Evolutionary conservation across 2,797 vertebrate genomes (phyloP), one percentile per base, ranked within the genome.

Genomic region (Sebastes nivosus): DNA sequence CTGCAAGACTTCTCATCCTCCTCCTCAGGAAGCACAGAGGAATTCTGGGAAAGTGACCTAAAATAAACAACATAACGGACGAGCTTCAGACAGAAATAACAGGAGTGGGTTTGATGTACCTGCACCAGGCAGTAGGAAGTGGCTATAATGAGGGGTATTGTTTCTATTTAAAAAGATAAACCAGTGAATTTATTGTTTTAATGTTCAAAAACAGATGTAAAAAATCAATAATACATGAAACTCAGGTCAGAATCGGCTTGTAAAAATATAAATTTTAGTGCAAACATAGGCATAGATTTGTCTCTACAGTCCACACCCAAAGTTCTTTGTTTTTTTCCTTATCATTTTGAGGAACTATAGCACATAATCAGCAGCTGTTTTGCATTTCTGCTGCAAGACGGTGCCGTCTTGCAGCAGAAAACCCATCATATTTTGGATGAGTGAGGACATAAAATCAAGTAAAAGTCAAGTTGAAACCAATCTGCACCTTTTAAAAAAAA

Each of bases 31-130:
- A 99, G 94, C 91, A 98, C 96, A 2, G 98, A 99, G 42, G 98
- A 99, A 92, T 97, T 97, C 95, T 98, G 98, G 7, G 98, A 99
- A 82, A 97, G 32, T 1, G 98, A 98, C 91, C 98, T 99, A 38
- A 82, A 82, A 80, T 32, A 78, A 83, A 78, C 22, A 63, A 75
- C 1, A 59, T 22, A 52, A 59, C 5, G 46, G 22, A 67, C n/a
- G 5, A 64, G 52, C 10, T 42, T 79, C 27, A 72, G 57, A 65
- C 12, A 66, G 67, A 77, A 84, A 70, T 27, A 85, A 78, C 67
- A 20, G 11, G 2, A 65, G n/a, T 24, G 20, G 14, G 54, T 79
- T 75, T n/a, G 13, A 68, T 34, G 72, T 42, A 30, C 25, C 14
- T 42, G 6, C n/a, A 75, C 27, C 30, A 46, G 57, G 1, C 24